phyloP scores from a whole-genome alignment of 2,888 invertebrate genomes.

The Andrena marginata region DNA sequence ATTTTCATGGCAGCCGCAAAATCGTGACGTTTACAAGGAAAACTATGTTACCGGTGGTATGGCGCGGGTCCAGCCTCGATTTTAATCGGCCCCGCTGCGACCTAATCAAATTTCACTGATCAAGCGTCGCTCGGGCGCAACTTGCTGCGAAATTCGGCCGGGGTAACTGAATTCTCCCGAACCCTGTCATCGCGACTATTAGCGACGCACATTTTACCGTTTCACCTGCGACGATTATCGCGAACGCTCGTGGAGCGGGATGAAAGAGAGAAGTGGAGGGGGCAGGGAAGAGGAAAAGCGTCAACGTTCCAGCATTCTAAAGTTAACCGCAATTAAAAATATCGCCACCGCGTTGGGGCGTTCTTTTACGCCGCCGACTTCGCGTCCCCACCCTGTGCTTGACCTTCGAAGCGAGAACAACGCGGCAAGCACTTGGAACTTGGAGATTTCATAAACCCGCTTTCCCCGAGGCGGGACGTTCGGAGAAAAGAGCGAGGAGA shows the following conservation, averaged over 20 bases:
- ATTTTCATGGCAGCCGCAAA: slow-evolving; percentile 34
- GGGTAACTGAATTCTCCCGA: slow-evolving; percentile 34
- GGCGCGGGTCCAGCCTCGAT: slow-evolving; percentile 23
- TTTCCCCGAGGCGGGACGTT: not conserved
- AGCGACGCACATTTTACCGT: slow-evolving; percentile 35
- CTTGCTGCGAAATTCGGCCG: slow-evolving; percentile 32
- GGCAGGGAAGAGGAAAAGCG: not conserved
- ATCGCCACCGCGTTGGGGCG: not conserved
- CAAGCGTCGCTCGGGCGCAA: slow-evolving; percentile 23
- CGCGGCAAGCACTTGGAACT: slow-evolving; percentile 1
- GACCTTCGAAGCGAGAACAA: not conserved
- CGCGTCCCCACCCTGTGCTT: not conserved
- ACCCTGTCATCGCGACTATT: slow-evolving; percentile 24
- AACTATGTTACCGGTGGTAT: slow-evolving; percentile 42
- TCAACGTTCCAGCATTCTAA: too few relatives aligned
- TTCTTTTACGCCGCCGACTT: not conserved
- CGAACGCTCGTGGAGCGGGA: not conserved
- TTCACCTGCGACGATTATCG: slow-evolving; percentile 6
- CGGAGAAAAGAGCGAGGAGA: slow-evolving; percentile 9
- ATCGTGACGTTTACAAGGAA: slow-evolving; percentile 52
- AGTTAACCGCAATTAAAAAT: not conserved
- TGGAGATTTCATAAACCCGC: not conserved
- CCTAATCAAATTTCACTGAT: slow-evolving; percentile 51
- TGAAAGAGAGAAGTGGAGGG: not conserved
- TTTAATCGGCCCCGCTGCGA: slow-evolving; percentile 38